Evolutionary conservation across 2,797 vertebrate genomes (phyloP).

Genomic region (Sciaenops ocellatus): DNA sequence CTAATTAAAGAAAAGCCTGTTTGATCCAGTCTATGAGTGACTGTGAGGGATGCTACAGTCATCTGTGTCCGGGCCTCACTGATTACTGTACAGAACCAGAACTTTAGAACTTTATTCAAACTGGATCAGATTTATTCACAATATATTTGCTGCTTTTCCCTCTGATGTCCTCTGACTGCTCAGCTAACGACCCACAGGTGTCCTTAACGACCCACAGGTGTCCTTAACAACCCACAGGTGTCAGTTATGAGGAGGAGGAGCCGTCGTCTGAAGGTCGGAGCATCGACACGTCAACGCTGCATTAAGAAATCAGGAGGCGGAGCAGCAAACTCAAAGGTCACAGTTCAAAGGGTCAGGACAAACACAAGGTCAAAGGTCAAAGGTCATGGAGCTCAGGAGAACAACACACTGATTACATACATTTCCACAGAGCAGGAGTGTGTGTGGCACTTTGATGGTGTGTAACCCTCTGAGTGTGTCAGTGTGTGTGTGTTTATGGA

Average conservation of each 20-base stretch:
- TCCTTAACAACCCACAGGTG: no score
- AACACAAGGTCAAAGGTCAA: slow-evolving; percentile 59
- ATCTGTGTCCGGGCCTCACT: no score
- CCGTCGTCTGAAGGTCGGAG: slow-evolving; percentile 52
- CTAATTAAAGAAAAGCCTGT: no score
- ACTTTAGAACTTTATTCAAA: no score
- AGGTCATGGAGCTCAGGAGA: slow-evolving; percentile 55
- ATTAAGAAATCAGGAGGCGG: slow-evolving; percentile 69
- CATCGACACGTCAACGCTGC: slow-evolving; percentile 53
- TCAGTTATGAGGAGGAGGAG: slow-evolving; percentile 31
- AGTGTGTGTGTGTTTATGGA: slow-evolving; percentile 19
- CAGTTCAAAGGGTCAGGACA: slow-evolving; percentile 58
- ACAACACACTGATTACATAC: slow-evolving; percentile 56
- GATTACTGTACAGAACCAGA: no score
- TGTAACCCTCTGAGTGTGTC: slow-evolving; percentile 41
- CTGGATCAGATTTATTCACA: no score
- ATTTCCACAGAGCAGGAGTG: slow-evolving; percentile 55
- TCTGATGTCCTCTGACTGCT: no score
- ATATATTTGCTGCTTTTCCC: no score
- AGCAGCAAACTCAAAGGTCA: slow-evolving; percentile 75
- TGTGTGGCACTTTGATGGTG: slow-evolving; percentile 65
- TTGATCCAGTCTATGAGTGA: no score
- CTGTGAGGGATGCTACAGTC: no score
- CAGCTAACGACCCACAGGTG: no score
- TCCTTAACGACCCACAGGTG: no score